Base-by-base conservation (phyloP, 2,888 invertebrate genomes). In the Lasioglossum oenotherae region DNA sequence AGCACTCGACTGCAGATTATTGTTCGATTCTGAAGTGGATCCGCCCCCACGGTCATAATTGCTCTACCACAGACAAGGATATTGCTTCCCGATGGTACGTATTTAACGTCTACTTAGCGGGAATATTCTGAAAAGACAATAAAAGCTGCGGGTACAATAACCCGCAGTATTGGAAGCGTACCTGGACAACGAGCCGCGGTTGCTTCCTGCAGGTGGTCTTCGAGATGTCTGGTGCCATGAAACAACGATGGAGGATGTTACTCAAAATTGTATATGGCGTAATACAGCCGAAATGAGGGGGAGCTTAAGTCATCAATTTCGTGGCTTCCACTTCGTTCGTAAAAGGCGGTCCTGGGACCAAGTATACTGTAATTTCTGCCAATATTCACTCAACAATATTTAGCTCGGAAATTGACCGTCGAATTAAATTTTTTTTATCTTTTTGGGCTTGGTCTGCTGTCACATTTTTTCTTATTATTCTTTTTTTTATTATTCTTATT, bases 1-100 rank as follows among this genome's bases (percentile, higher is more conserved):
- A 78, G 49, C 44, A 72, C 53, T 74, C 53, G 38, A 53, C 27
- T 79, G 64, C 67, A 79, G 85, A 84, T 85, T 84, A 85, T 76
- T 74, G 74, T 46, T 69, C 74, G 73, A 84, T 74, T 79, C 67
- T 73, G 60, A 71, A 82, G 71, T 53, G 53, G 64, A 38, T 80
- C 27, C 67, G 44, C 41, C 14, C 57, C 35, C 41, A 35, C 31
- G 69, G 82, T 74, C 57, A 57, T 78, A 49, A 72, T 76, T 53
- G 35, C 27, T 69, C 27, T 1, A 6, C 74, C 64, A 41, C 75
- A 79, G 76, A 67, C 67, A 35, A 69, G 67, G 67, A 69, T 69
- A 69, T 69, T 69, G 67, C 23, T 69, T 27, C 38, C 71, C 79
- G 31, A 71, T 74, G 27, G n/a, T 14, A 12, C 27, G 35, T 71